Evolutionary conservation across 2,797 vertebrate species (phyloP), one percentile per base, ranked within the genome.

Genomic region (Anolis apletophallus): DNA sequence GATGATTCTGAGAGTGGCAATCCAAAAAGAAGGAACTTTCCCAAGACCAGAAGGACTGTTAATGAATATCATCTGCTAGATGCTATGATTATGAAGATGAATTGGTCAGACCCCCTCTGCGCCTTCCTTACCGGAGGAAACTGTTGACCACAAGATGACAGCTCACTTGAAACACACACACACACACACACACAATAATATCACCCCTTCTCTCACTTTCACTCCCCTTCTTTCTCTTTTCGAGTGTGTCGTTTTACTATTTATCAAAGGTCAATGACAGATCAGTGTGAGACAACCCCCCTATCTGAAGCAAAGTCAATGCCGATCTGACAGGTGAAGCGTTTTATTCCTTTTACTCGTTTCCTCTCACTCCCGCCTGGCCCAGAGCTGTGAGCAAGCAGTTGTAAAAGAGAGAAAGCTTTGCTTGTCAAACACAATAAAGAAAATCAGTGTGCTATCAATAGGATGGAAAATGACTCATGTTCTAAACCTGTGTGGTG

Each of bases 401-500:
- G 50, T 46, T 73, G 17, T 67, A 36, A 55, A 54, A 36, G 21
- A 81, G 68, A 79, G 64, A 0, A 0, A 74, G 72, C 0, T 85
- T 55, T 0, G 0, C 80, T 54, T 57, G 69, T 46, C 76, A 87
- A 88, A 88, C 75, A 85, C 81, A 86, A 32, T 3, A 32, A 87
- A 88, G 5, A 52, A 90, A 85, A 84, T 71, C 86, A 83, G 52
- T 2, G 23, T 54, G 21, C 32, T 50, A 76, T 52, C 89, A 85
- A 16, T 36, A 85, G 79, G 84, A 6, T 81, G 29, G 14, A 57
- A 87, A 91, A 85, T 26, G 67, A 40, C 52, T 72, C 36, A n/a
- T 74, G 79, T 77, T 73, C 81, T 40, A 1, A 90, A 88, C 90
- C 80, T 50, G 87, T 76, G n/a, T 46, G 34, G 73, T 52, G 80